phyloP scores from a whole-genome alignment of 2,797 vertebrate genomes.

The Muraenolepis orangiensis region DNA sequence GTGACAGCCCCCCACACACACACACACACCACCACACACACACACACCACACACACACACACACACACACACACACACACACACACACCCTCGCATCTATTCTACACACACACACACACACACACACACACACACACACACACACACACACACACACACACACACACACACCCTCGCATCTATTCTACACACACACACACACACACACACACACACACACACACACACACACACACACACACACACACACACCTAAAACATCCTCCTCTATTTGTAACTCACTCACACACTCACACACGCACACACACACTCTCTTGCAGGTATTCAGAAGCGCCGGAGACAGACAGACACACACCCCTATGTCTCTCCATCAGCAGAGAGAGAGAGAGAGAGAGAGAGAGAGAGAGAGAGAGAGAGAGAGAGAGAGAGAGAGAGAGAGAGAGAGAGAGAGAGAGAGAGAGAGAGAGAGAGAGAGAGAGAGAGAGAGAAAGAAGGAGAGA shows the following conservation, averaged over 20 bases:
- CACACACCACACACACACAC: conserved; percentile 20
- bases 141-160: conserved; percentile 18
- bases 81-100: no score
- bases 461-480: no score
- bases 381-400: conserved; percentile 18
- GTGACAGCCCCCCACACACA: conserved; percentile 1
- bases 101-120: conserved; percentile 13
- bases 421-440: no score
- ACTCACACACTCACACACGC: conserved; percentile 5
- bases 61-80: conserved; percentile 24
- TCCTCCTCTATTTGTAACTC: not conserved
- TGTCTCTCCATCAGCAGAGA: not conserved
- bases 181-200: conserved; percentile 4
- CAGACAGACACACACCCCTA: conserved; percentile 25
- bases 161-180: conserved; percentile 10
- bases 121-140: conserved; percentile 27
- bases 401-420: no score
- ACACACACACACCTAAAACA: conserved; percentile 6
- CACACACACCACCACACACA: conserved; percentile 18
- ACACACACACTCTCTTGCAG: conserved; percentile 9
- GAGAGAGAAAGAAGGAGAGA: no score
- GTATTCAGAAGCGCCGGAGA: conserved; percentile 15
- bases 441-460: no score
- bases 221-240: conserved; percentile 28
- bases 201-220: conserved; percentile 15